A percentile compares a stretch with the other conserved stretches of the same genome.
Conservation (phyloP, 2,888 invertebrate genomes). For the Tetropium fuscum region DNA sequence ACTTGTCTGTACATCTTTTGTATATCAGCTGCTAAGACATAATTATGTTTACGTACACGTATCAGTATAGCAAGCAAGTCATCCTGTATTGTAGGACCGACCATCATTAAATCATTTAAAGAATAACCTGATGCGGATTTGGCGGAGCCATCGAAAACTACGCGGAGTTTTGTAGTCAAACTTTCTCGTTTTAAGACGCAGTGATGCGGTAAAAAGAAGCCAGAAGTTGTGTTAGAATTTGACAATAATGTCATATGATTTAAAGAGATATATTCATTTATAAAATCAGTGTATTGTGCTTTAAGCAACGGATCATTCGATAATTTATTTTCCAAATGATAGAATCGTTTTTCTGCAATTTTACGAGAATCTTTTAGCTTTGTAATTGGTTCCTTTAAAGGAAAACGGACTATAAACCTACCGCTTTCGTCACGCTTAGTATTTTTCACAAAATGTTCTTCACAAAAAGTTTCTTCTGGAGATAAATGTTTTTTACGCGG, state of each 20-base stretch:
- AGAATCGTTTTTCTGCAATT: constrained; percentile 1
- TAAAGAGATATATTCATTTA: neutral
- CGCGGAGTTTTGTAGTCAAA: neutral
- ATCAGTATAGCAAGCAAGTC: too few species aligned
- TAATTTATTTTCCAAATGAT: neutral
- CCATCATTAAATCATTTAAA: constrained; percentile 4
- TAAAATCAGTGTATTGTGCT: constrained; percentile 1
- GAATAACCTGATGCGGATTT: neutral
- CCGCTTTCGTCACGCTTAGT: neutral
- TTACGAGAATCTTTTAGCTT: neutral
- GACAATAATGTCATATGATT: constrained; percentile 2
- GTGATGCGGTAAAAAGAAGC: constrained; percentile 10
- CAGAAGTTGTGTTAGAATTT: neutral
- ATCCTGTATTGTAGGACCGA: too few species aligned
- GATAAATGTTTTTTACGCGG: constrained; percentile 1
- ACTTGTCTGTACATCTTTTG: too few species aligned
- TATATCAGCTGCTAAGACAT: too few species aligned
- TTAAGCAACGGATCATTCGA: neutral
- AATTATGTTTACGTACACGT: too few species aligned
- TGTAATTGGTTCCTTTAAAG: neutral
- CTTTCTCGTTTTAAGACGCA: constrained; percentile 1
- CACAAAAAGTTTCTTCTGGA: constrained; percentile 8
- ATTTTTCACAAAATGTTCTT: constrained; percentile 2
- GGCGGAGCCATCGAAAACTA: constrained; percentile 4
- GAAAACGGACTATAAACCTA: constrained; percentile 4